These are phyloP conservation scores for Saguinus imperator DNA, from an alignment of 2,113 vertebrate species.

Conservation along the genomic window DNA sequence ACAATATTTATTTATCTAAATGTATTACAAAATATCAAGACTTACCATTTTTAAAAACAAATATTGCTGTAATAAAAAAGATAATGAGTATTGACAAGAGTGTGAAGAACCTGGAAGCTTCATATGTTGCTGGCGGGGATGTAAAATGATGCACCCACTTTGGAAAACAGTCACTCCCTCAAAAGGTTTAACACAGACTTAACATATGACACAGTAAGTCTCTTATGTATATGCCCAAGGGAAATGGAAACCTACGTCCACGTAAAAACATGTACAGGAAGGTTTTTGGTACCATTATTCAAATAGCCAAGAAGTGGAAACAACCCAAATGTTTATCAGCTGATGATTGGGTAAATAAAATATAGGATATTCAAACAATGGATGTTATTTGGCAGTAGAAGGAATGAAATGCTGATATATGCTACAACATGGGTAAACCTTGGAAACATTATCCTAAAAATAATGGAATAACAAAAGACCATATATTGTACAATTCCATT, in stretches of 20 bases:
- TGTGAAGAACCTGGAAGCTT: neutral
- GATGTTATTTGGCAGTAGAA: neutral
- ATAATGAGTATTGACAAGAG: neutral
- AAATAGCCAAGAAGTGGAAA: neutral
- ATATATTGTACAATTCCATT: constrained; percentile 1
- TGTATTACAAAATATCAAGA: constrained; percentile 18
- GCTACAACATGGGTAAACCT: neutral
- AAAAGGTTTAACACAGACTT: neutral
- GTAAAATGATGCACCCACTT: neutral
- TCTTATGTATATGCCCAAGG: neutral
- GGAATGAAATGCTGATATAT: neutral
- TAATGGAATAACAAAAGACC: neutral
- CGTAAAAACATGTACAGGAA: neutral
- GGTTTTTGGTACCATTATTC: neutral
- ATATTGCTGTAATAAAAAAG: constrained; percentile 12
- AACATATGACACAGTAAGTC: neutral
- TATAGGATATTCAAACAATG: neutral
- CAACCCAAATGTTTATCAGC: neutral
- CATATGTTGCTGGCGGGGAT: neutral
- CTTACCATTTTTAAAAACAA: neutral
- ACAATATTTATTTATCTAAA: neutral
- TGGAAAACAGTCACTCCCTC: neutral
- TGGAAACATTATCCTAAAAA: neutral
- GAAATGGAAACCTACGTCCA: neutral
- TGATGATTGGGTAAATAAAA: neutral